These are phyloP conservation scores for Belonocnema kinseyi DNA, from an alignment of 1,140 invertebrate genomes.

Conservation along the genomic window DNA sequence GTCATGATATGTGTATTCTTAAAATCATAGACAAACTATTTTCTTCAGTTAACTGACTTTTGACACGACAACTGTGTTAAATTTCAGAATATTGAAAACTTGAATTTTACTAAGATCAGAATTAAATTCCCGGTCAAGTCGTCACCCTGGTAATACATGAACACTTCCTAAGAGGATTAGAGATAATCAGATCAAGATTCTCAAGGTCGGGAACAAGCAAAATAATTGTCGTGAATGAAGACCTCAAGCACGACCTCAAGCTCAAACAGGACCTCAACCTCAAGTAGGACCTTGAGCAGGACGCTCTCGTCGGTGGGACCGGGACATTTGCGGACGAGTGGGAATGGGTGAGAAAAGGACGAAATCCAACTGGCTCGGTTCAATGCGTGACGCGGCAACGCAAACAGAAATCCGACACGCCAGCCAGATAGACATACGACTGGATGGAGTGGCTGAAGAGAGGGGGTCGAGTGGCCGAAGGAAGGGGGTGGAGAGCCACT, in stretches of 20 bases:
- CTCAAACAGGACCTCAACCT: not conserved
- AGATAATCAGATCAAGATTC: no score
- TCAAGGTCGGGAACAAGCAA: no score
- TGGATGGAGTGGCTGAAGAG: constrained; percentile 47
- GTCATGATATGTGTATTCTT: no score
- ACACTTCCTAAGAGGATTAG: no score
- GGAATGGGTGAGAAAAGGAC: constrained; percentile 36
- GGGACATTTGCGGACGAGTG: constrained; percentile 21
- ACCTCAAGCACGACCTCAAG: not conserved
- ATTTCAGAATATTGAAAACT: no score
- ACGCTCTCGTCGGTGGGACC: constrained; percentile 1
- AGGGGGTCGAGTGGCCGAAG: constrained; percentile 49
- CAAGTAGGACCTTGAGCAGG: not conserved
- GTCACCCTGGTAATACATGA: no score
- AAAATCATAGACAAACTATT: no score
- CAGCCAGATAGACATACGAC: constrained; percentile 50
- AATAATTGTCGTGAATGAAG: not conserved
- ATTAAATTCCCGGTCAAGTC: no score
- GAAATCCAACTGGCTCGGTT: constrained; percentile 61
- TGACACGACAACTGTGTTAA: no score
- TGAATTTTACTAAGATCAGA: no score
- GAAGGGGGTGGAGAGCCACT: constrained; percentile 54
- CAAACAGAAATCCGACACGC: constrained; percentile 70
- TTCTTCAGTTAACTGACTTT: no score
- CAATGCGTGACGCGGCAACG: constrained; percentile 67